Evolutionary conservation across 2,888 invertebrate genomes (phyloP).

Genomic region (Clostera curtula): DNA sequence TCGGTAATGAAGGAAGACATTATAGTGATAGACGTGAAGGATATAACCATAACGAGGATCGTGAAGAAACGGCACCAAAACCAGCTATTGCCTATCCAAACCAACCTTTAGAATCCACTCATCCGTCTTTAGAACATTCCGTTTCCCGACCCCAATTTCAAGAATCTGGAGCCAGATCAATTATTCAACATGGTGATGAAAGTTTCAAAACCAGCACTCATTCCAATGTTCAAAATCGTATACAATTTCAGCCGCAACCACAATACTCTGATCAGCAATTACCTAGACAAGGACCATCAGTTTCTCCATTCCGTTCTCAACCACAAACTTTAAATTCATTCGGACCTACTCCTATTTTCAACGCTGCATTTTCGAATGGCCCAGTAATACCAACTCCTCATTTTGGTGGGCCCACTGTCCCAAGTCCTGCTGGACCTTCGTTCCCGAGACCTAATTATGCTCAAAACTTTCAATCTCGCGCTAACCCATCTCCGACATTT

Average conservation of each 20-base stretch:
- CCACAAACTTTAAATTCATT: slow-evolving; percentile 47
- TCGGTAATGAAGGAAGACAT: slow-evolving; percentile 79
- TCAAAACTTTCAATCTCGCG: slow-evolving; percentile 46
- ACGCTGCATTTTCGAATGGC: slow-evolving; percentile 42
- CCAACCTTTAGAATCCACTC: slow-evolving; percentile 36
- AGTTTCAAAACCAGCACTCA: slow-evolving; percentile 40
- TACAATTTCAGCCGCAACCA: slow-evolving; percentile 63
- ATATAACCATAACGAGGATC: slow-evolving; percentile 44
- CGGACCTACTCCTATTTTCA: slow-evolving; percentile 41
- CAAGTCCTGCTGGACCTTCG: slow-evolving; percentile 44
- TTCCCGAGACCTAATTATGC: slow-evolving; percentile 48
- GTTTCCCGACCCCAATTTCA: slow-evolving; percentile 38
- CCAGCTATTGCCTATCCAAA: slow-evolving; percentile 75
- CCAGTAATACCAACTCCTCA: slow-evolving; percentile 40
- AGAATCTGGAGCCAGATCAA: slow-evolving; percentile 35
- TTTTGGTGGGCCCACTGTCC: slow-evolving; percentile 45
- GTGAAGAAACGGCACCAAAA: slow-evolving; percentile 79
- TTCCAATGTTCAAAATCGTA: slow-evolving; percentile 60
- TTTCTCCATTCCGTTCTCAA: slow-evolving; percentile 53
- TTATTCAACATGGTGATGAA: slow-evolving; percentile 34
- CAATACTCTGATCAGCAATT: slow-evolving; percentile 58
- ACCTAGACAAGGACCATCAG: slow-evolving; percentile 57
- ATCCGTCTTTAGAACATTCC: slow-evolving; percentile 42
- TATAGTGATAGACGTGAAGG: slow-evolving; percentile 53
- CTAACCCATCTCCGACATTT: slow-evolving; percentile 43